A percentile compares a stretch with the other conserved stretches of the same genome.
Conservation (phyloP, 2,113 vertebrate genomes). For the Redunca redunca region DNA sequence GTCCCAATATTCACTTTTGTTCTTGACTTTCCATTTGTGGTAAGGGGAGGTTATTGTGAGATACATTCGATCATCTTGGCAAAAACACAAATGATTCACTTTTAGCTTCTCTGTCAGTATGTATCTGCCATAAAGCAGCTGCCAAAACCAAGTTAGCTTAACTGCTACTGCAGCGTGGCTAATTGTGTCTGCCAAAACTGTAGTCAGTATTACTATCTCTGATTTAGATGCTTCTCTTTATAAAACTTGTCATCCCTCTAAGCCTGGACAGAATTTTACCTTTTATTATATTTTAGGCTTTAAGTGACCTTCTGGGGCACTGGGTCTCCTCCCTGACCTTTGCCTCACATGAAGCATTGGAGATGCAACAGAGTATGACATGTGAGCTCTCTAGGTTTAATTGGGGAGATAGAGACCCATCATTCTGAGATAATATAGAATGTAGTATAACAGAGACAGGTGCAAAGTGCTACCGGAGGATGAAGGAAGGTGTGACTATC, state of each 20-base stretch:
- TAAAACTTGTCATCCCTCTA: neutral
- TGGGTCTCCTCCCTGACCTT: neutral
- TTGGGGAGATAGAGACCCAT: neutral
- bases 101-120: conserved; percentile 35
- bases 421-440: neutral
- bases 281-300: conserved; percentile 33
- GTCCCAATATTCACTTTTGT: neutral
- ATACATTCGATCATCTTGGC: conserved; percentile 37
- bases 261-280: neutral
- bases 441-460: neutral
- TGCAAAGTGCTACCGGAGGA: neutral
- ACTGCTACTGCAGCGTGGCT: conserved; percentile 7
- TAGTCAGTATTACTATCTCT: conserved; percentile 35
- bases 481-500: neutral
- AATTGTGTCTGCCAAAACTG: conserved; percentile 40
- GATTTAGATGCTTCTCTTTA: conserved; percentile 40
- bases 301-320: neutral
- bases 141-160: conserved; percentile 59
- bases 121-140: conserved; percentile 44
- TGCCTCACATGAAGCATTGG: neutral
- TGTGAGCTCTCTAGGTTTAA: conserved; percentile 7
- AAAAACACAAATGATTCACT: conserved; percentile 44
- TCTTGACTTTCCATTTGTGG: conserved; percentile 23
- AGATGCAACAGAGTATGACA: neutral
- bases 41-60: conserved; percentile 28